Conservation (phyloP, 1,140 invertebrate genomes). For the Zaprionus inermis region DNA sequence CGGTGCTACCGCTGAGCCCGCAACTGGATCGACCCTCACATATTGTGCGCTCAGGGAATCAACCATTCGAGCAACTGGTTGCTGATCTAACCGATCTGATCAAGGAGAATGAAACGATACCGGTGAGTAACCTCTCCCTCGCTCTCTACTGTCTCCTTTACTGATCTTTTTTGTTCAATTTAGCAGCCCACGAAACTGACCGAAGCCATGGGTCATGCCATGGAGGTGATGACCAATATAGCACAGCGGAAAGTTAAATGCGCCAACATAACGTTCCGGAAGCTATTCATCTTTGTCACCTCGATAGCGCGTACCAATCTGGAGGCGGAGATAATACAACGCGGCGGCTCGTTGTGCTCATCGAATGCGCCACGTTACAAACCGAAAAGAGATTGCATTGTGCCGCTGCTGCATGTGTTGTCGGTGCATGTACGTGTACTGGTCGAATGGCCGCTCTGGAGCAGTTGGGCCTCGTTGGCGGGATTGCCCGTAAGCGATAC, state of each 20-base stretch:
- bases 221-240: slow-evolving; percentile 95
- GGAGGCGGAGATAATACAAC: slow-evolving; percentile 95
- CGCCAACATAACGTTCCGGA: slow-evolving; percentile 88
- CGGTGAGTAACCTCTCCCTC: slow-evolving; percentile 84
- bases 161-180: slow-evolving; percentile 21
- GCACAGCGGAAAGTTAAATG: slow-evolving; percentile 85
- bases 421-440: slow-evolving; percentile 92
- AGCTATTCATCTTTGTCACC: slow-evolving; percentile 94
- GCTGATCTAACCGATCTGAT: slow-evolving; percentile 88
- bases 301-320: slow-evolving; percentile 96
- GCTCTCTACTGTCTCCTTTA: too few relatives aligned
- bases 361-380: slow-evolving; percentile 87
- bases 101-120: slow-evolving; percentile 88
- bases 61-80: slow-evolving; percentile 86
- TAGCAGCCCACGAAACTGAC: slow-evolving; percentile 88
- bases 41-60: slow-evolving; percentile 87
- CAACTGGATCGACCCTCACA: slow-evolving; percentile 89
- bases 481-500: slow-evolving; percentile 84
- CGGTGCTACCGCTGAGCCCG: slow-evolving; percentile 94
- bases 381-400: slow-evolving; percentile 94
- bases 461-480: slow-evolving; percentile 87
- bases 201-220: slow-evolving; percentile 93
- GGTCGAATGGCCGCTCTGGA: slow-evolving; percentile 88
- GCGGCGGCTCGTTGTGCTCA: slow-evolving; percentile 90
- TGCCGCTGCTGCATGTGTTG: slow-evolving; percentile 94